A percentile compares a stretch with the other conserved stretches of the same genome.
Evolutionary conservation across 2,113 vertebrate species (phyloP).

Genomic region (Sebastes schlegelii): DNA sequence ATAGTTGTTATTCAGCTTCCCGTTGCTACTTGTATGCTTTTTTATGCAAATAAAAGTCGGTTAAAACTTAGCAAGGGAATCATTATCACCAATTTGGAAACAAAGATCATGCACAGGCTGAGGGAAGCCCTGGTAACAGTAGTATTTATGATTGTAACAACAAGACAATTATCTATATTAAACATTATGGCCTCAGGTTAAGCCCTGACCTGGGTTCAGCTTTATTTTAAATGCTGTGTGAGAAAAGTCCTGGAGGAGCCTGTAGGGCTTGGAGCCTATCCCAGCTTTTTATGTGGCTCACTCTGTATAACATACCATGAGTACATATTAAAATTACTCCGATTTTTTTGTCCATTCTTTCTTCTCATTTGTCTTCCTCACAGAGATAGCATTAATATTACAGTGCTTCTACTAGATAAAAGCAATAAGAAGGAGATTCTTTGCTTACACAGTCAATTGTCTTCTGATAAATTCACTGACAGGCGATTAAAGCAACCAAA

Average conservation of each 20-base stretch:
- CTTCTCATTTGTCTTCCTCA: conserved; percentile 24
- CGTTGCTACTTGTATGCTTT: conserved; percentile 29
- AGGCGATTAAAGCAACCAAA: conserved; percentile 68
- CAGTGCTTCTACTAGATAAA: conserved; percentile 21
- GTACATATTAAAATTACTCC: conserved; percentile 3
- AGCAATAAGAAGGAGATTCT: conserved; percentile 34
- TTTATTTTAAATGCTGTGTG: conserved; percentile 66
- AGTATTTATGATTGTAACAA: conserved; percentile 30
- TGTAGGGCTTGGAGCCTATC: conserved; percentile 68
- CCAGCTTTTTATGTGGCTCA: conserved; percentile 57
- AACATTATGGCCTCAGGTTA: conserved; percentile 76
- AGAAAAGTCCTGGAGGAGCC: conserved; percentile 73
- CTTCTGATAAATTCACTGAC: conserved; percentile 70
- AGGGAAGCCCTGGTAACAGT: conserved; percentile 30
- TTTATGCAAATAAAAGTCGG: conserved; percentile 44
- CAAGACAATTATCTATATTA: conserved; percentile 78
- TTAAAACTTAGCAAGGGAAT: conserved; percentile 42
- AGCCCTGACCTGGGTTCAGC: conserved; percentile 75
- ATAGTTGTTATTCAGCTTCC: conserved; percentile 22
- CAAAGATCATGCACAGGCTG: conserved; percentile 26
- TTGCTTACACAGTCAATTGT: conserved; percentile 53
- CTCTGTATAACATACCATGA: conserved; percentile 9
- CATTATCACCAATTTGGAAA: conserved; percentile 50
- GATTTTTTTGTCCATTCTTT: conserved; percentile 17
- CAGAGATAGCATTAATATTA: conserved; percentile 24